Base-by-base conservation (phyloP, 2,888 invertebrate genomes). In the Dinocampus coccinellae region DNA sequence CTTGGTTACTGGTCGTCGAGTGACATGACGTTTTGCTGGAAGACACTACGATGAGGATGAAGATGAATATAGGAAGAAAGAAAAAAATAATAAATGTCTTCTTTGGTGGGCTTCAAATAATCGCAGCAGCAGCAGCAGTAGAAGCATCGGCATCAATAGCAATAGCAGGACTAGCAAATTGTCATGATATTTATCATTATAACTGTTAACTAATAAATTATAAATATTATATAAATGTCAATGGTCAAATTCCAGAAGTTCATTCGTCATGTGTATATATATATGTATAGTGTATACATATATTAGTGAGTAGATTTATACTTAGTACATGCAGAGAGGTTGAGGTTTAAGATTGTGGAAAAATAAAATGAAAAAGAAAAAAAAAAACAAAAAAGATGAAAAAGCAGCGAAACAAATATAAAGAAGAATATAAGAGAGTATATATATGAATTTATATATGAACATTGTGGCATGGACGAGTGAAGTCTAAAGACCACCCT, bases 51-150 rank as follows among this genome's bases (percentile, higher is more conserved):
- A 39, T 22, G 33, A 22, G 26, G 65, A 33, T 47, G 20, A 53
- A 57, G 29, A 47, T 7, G 33, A 60, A 52, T 60, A 52, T 39
- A 36, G 36, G 36, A 39, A 10, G 24, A 64, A 24, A 22, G 60
- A 47, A 33, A 58, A 58, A 16, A 58, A 55, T 58, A 57, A 42
- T 6, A 22, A 57, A 47, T 65, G 22, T 65, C 70, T 34, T 52
- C 60, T 58, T 52, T 58, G 70, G 70, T 70, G 70, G 69, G 47
- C 65, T 47, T 58, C 4, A 36, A 69, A 55, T 61, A 16, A 60
- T 20, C 20, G 22, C 36, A 34, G 11, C 20, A 26, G 36, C n/a
- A 61, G 47, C 42, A 36, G 10, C 36, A 36, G 10, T 10, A 36
- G 1, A 4, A 36, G 36, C 36, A 47, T 2, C 42, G 16, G 47